Evolutionary conservation across 2,113 vertebrate species (phyloP), one percentile per base, ranked within the genome.

Genomic region (Proterorhinus semilunaris): DNA sequence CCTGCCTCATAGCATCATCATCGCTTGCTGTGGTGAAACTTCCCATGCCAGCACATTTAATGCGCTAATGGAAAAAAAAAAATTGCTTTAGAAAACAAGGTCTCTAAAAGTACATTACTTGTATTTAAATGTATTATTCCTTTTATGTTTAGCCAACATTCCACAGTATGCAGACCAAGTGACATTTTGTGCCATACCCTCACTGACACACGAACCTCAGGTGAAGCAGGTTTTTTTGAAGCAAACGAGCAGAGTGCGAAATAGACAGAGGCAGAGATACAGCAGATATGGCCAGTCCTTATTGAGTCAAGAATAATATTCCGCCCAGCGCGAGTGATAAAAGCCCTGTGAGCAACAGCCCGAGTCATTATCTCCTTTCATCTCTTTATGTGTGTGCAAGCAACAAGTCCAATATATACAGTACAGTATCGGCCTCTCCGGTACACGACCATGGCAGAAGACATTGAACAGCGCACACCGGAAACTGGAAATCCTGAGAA

Each of bases 251-350:
- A 58, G 5, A 65, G 53, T 9, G 10, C 50, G 63, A 52, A 45
- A 21, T 47, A 59, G 61, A 44, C n/a, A 69, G 58, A 10, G 16
- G 13, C 71, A 76, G 68, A 69, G 75, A 83, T 61, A 36, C 27
- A 36, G 27, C 27, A 74, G 65, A 82, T 83, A 65, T 82, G 81
- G 79, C 86, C 75, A 79, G 77, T 75, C 78, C 69, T 82, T 76
- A 72, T 78, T 82, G 45, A 51, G 71, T 80, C 80, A 64, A 55
- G 63, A 83, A 71, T 79, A 81, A 79, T 79, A 85, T 75, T 80
- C 64, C 68, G 58, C 69, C 61, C 79, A 67, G 77, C 78, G 81
- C 52, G 61, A 62, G 62, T 47, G 79, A 87, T 81, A 85, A 85
- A 70, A 48, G 71, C 74, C 62, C 78, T 66, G 74, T 69, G 74